Evolutionary conservation across 2,797 vertebrate genomes (phyloP).

Genomic region (Erethizon dorsatum): DNA sequence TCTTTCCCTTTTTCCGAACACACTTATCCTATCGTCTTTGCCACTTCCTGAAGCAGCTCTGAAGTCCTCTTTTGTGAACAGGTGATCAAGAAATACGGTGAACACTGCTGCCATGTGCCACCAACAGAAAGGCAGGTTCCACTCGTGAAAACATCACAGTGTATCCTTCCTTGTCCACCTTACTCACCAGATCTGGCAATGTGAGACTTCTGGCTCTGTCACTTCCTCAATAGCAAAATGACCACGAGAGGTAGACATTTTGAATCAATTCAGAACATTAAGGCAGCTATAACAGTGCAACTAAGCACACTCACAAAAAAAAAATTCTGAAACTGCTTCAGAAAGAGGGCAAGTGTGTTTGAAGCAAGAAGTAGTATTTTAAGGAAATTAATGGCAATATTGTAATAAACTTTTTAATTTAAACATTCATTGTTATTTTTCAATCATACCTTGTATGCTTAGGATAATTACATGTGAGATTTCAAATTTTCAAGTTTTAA

Average conservation of each 20-base stretch:
- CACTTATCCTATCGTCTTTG: neutral
- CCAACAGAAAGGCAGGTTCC: neutral
- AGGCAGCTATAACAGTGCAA: neutral
- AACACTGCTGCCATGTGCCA: neutral
- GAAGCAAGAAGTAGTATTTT: neutral
- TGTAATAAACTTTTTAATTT: neutral
- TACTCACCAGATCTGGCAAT: neutral
- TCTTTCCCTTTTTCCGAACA: neutral
- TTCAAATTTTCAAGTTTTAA: constrained; percentile 39
- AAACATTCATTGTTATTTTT: neutral
- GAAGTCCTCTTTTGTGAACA: neutral
- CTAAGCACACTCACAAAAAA: neutral
- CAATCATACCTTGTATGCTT: neutral
- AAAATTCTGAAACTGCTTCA: neutral
- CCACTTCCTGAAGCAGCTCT: neutral
- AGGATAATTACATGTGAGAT: neutral
- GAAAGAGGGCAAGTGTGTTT: neutral
- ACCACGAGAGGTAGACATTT: neutral
- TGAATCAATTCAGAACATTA: neutral
- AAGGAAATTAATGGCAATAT: neutral
- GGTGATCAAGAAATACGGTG: neutral
- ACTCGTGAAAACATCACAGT: neutral
- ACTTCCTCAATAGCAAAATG: neutral
- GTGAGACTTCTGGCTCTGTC: neutral
- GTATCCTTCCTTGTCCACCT: neutral